These are phyloP conservation scores for Anolis apletophallus DNA, from an alignment of 2,797 vertebrate genomes.

Conservation along the genomic window DNA sequence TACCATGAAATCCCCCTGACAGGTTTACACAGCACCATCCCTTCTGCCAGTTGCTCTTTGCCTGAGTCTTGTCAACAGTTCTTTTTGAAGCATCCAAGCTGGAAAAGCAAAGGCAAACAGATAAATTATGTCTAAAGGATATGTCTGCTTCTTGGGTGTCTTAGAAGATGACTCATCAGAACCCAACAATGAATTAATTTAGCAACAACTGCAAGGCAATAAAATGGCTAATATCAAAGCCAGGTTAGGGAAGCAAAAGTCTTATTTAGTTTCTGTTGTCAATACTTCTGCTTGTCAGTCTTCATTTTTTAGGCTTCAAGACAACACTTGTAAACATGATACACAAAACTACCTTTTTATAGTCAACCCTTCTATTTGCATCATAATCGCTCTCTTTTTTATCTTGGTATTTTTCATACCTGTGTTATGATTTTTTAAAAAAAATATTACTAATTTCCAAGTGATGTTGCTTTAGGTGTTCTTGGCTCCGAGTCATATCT, in stretches of 20 bases:
- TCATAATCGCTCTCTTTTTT: neutral
- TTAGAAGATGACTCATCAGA: neutral
- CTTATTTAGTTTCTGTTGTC: neutral
- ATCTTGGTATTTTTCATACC: neutral
- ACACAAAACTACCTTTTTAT: neutral
- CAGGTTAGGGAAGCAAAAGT: neutral
- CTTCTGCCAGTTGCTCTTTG: conserved; percentile 17
- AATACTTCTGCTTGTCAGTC: neutral
- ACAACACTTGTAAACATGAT: neutral
- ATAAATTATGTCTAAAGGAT: neutral
- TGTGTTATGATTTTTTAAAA: no score
- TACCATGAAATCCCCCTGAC: neutral
- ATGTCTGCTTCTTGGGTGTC: no score
- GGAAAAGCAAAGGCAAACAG: neutral
- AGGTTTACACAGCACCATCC: conserved; percentile 9
- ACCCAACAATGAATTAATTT: neutral
- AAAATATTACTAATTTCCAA: neutral
- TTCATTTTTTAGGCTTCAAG: neutral
- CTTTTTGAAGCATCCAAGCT: conserved; percentile 11
- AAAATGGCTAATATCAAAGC: neutral
- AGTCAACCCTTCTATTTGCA: neutral
- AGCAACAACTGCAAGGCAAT: neutral
- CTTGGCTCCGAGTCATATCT: neutral
- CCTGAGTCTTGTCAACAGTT: conserved; percentile 14
- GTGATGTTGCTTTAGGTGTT: neutral